Base-by-base conservation (phyloP, 2,113 vertebrate species). In the Tupaia tana region DNA sequence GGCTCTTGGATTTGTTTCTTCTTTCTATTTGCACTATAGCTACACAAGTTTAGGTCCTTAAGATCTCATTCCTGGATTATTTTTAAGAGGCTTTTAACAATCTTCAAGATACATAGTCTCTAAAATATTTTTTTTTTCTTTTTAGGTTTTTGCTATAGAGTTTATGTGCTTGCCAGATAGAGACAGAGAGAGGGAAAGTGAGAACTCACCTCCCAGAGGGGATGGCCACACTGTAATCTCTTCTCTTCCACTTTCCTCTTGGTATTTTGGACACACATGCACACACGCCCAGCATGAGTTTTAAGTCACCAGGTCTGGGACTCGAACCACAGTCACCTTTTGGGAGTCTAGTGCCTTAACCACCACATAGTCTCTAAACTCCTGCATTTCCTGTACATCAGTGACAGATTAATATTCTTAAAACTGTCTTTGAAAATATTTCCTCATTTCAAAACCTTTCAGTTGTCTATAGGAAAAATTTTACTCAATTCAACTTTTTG, bases 371-470 rank as follows among this genome's bases (percentile, higher is more conserved):
- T 73, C 29, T 52, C 84, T 86, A 27, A 56, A 9, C 11, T 59
- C 54, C 84, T 86, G 12, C 9, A 64, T n/a, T 81, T 94, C 58
- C n/a, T 75, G 24, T 9, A 3, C 59, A 66, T 75, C 61, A 77
- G 14, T 63, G 20, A 19, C 61, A 95, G 63, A 79, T 87, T 71
- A 52, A 31, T 64, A 64, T 27, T 15, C 63, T 8, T 66, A 63
- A 84, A 89, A 56, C 31, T 56, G 11, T 43, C 73, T 73, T 31
- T 69, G 67, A 79, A 94, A 74, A 80, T 7, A 25, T 69, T 14
- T 71, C 61, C 34, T 90, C 58, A 66, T 71, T 93, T 93, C 84
- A 67, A 90, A 97, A 89, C 19, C 14, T 94, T 61, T 94, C 31
- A 19, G 29, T 77, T 80, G n/a, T 25, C 58, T 82, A 89, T 3